Evolutionary conservation across 2,113 vertebrate species (phyloP), one percentile per base, ranked within the genome.

Genomic region (Pogonocichla stellata): DNA sequence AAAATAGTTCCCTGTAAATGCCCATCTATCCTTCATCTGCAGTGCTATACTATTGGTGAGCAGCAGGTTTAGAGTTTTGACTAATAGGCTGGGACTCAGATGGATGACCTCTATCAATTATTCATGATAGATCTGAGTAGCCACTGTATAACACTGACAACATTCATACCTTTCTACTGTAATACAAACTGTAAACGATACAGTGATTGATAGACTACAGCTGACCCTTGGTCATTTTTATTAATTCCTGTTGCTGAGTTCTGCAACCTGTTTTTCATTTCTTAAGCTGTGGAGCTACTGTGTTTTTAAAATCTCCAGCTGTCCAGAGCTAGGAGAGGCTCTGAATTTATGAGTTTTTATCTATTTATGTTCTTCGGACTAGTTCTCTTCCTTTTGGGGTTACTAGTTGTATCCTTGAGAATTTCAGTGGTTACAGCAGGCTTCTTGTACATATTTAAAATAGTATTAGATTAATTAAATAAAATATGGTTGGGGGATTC

Each of bases 101-200:
- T 58, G 43, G 79, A 80, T 94, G 91, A 78, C 85, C 75, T 83
- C 86, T 92, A 77, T 96, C 94, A 96, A 93, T 97, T 96, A 95
- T 91, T 90, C 50, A 65, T 81, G 56, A 78, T 88, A 72, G 79
- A 47, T 66, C 12, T 71, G 73, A 70, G 77, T 92, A 92, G 19
- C 72, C 91, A 72, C 38, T 74, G 58, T 88, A 77, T 66, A 94
- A 50, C 80, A 85, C 88, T 88, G 90, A 80, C 92, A 90, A 86
- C 69, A 31, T 93, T 96, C 67, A 48, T 91, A 22, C 54, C 62
- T 53, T 66, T 61, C 56, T 54, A 28, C 48, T 86, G 70, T 82
- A 65, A 66, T 81, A 90, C 33, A 33, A 88, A 91, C 73, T 83
- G 50, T 77, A 93, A 91, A 95, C 0, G 18, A 78, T 92, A 73